phyloP scores from a whole-genome alignment of 2,888 invertebrate genomes.

The Cephus rjabovi region DNA sequence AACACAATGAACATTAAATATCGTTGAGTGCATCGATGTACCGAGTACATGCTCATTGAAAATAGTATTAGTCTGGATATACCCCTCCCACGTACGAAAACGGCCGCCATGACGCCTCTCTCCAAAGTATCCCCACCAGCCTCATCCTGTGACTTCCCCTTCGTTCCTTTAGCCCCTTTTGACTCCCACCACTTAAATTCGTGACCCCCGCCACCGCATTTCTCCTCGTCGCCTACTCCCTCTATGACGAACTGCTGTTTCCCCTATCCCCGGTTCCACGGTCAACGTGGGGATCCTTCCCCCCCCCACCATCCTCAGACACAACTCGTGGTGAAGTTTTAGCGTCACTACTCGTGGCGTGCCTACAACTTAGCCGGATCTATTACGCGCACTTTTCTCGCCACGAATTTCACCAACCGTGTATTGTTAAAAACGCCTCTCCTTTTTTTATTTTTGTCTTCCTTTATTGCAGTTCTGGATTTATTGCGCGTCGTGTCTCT shows the following conservation, averaged over 20 bases:
- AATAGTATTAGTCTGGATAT: background rate
- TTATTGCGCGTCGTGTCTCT: conserved; percentile 9
- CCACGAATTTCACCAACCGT: conserved; percentile 19
- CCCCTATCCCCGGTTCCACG: conserved; percentile 9
- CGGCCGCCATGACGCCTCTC: conserved; percentile 20
- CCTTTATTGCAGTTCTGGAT: conserved; percentile 15
- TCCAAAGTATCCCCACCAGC: background rate
- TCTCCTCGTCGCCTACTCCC: conserved; percentile 27
- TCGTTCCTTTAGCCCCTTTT: conserved; percentile 9
- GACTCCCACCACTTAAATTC: conserved; percentile 6
- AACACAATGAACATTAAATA: background rate
- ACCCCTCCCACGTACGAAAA: background rate
- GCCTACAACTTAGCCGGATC: conserved; percentile 56
- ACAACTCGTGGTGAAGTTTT: conserved; percentile 60
- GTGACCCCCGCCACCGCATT: conserved; percentile 18
- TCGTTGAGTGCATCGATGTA: background rate
- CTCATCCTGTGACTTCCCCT: conserved; percentile 2
- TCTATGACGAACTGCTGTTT: conserved; percentile 10
- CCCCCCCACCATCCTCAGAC: conserved; percentile 6
- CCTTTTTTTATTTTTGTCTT: conserved; percentile 13
- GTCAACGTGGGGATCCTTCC: conserved; percentile 20
- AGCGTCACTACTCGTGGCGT: conserved; percentile 58
- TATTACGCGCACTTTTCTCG: conserved; percentile 50
- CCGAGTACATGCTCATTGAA: background rate
- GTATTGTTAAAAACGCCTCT: background rate